Evolutionary conservation across 2,888 invertebrate genomes (phyloP), one percentile per base, ranked within the genome.

Genomic region (Eilema caniola): DNA sequence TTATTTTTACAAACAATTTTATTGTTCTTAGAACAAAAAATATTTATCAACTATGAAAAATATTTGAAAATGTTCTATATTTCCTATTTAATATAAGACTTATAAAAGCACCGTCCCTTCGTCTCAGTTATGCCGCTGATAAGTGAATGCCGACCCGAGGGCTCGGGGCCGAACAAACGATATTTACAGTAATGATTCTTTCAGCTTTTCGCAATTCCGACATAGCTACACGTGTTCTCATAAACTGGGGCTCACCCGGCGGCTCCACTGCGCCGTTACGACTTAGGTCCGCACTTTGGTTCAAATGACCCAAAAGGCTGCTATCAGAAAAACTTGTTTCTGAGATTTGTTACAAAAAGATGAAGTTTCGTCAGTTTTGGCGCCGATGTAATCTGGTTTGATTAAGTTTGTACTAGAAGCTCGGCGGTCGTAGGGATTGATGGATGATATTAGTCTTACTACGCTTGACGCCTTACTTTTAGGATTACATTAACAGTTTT

Each of bases 201-300:
- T 63, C 57, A 62, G 66, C 20, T 59, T 57, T 56, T 41, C 31
- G 8, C 66, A 23, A 62, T 70, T 70, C 28, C 23, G 33, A 59
- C 72, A 73, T 69, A 67, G 65, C 72, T 68, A 62, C 70, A 69
- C 70, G 73, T 71, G 59, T 67, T 62, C 60, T n/a, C 41, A 56
- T 72, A 68, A 72, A 75, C 31, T 47, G 64, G 62, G n/a, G 57
- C 62, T 41, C 57, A 25, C 8, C 37, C 25, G 63, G 25, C 53
- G 37, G 25, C 62, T 28, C 67, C 28, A 63, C 60, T 62, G 24
- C 25, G 53, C 33, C 60, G 61, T 67, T 28, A 73, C 57, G 61
- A 63, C 59, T 56, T 31, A 31, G 69, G 57, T 57, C 67, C 60
- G 53, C 71, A 73, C 66, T 67, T 67, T 33, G 2, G 57, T 59